Percentiles rank a stretch among this genome's conserved stretches.
phyloP scores from a whole-genome alignment of 2,888 invertebrate genomes.

The Griposia aprilina region DNA sequence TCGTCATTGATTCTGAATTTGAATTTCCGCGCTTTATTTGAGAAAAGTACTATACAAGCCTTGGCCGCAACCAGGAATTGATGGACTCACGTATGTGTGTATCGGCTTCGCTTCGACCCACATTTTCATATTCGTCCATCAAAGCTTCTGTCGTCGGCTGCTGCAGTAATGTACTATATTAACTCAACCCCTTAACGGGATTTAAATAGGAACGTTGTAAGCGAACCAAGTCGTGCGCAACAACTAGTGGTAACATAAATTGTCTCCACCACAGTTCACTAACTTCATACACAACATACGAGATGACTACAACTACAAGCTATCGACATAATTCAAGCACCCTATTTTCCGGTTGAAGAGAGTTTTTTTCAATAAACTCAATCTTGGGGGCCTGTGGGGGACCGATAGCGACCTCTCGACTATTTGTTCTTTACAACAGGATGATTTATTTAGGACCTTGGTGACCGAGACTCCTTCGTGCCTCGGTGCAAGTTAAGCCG shows the following conservation, averaged over 20 bases:
- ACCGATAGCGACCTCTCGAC: slow-evolving; percentile 24
- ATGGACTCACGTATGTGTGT: no score
- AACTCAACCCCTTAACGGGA: not conserved
- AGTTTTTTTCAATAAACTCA: slow-evolving; percentile 62
- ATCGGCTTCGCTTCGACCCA: no score
- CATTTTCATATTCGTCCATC: no score
- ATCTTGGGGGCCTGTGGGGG: slow-evolving; percentile 23
- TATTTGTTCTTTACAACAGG: slow-evolving; percentile 41
- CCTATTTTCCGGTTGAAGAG: slow-evolving; percentile 58
- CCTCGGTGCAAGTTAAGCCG: not conserved
- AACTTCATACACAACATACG: slow-evolving; percentile 48
- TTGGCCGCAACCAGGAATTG: no score
- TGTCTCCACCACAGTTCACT: not conserved
- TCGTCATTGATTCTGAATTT: no score
- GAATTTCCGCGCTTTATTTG: no score
- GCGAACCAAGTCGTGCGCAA: not conserved
- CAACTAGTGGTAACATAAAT: slow-evolving; percentile 20
- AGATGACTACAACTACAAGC: slow-evolving; percentile 40
- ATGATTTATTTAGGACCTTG: slow-evolving; percentile 25
- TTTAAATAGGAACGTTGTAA: not conserved
- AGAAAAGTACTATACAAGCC: no score
- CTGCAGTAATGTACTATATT: no score
- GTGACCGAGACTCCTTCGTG: not conserved
- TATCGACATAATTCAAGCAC: slow-evolving; percentile 43
- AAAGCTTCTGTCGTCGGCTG: no score